Evolutionary conservation across 2,113 vertebrate species (phyloP).

Genomic region (Suricata suricatta): DNA sequence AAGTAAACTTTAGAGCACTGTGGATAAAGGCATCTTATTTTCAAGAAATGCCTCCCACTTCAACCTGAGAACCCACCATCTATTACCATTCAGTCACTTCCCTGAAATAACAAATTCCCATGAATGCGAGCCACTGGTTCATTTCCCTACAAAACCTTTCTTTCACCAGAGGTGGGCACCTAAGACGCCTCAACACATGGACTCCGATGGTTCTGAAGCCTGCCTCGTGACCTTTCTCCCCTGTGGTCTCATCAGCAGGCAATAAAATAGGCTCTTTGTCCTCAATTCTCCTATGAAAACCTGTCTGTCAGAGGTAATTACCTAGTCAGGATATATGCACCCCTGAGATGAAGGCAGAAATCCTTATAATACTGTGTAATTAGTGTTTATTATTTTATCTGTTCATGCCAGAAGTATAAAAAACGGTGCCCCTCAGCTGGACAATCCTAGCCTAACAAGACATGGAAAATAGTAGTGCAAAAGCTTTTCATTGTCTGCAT

Average conservation of each 20-base stretch:
- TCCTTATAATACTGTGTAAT: constrained; percentile 82
- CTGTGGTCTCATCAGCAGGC: constrained; percentile 63
- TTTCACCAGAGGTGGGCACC: constrained; percentile 43
- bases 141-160: constrained; percentile 60
- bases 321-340: constrained; percentile 68
- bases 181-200: constrained; percentile 62
- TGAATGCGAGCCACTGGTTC: background rate
- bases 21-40: background rate
- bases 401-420: constrained; percentile 75
- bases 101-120: constrained; percentile 49
- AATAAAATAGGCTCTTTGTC: constrained; percentile 53
- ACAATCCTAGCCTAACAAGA: constrained; percentile 84
- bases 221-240: constrained; percentile 61
- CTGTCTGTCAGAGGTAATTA: constrained; percentile 72
- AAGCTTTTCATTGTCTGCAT: constrained; percentile 84
- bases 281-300: constrained; percentile 71
- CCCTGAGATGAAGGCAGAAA: constrained; percentile 75
- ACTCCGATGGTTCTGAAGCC: constrained; percentile 68
- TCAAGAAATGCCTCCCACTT: constrained; percentile 44
- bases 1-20: background rate
- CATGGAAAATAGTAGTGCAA: constrained; percentile 82
- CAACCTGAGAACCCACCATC: background rate
- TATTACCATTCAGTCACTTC: constrained; percentile 33
- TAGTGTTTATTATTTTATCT: constrained; percentile 84
- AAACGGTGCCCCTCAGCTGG: constrained; percentile 77